Percentiles rank a stretch among this genome's conserved stretches.
phyloP scores from a whole-genome alignment of 2,888 invertebrate genomes.

The Ceraclea dissimilis region DNA sequence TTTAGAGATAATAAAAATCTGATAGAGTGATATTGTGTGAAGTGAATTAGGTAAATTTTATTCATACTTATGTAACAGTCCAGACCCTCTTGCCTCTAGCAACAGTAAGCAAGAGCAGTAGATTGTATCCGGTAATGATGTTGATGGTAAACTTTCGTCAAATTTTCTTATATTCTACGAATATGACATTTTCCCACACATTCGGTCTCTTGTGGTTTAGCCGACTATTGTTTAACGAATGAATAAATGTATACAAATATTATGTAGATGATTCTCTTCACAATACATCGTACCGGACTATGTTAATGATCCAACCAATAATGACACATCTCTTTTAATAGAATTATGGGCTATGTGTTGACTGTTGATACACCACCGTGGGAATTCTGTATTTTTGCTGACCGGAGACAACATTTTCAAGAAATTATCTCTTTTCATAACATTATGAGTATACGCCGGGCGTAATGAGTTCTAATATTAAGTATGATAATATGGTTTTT shows the following conservation, averaged over 20 bases:
- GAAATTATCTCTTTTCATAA: neutral
- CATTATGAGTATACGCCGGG: neutral
- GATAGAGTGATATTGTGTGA: too few species aligned
- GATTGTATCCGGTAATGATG: too few species aligned
- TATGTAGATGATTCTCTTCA: neutral
- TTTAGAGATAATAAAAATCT: too few species aligned
- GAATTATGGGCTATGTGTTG: neutral
- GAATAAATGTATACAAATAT: neutral
- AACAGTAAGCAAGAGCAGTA: too few species aligned
- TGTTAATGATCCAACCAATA: neutral
- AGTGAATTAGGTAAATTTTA: too few species aligned
- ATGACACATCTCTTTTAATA: neutral
- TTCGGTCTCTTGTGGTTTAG: slow-evolving; percentile 21
- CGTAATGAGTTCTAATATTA: neutral
- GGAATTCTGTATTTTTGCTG: neutral
- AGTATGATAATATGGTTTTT: neutral
- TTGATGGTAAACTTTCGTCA: too few species aligned
- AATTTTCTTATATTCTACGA: too few species aligned
- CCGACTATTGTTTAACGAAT: slow-evolving; percentile 15
- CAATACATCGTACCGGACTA: neutral
- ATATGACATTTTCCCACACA: slow-evolving; percentile 24
- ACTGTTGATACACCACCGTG: neutral
- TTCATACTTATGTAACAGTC: too few species aligned
- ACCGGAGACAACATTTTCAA: neutral
- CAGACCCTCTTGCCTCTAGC: too few species aligned